Base-by-base conservation (phyloP, 2,797 vertebrate genomes). In the Dendrocincla fuliginosa region DNA sequence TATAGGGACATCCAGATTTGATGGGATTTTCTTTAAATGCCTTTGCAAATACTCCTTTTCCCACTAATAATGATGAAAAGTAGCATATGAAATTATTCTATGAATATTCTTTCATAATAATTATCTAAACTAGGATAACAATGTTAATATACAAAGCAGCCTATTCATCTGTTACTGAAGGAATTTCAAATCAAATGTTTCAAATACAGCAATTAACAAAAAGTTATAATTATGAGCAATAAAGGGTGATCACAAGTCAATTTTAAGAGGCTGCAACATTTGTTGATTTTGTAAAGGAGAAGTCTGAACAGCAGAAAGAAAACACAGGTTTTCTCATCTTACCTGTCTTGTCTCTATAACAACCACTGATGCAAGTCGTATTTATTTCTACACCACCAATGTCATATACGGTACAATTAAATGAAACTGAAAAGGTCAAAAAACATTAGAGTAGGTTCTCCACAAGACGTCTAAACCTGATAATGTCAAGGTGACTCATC, bases 341-440 rank as follows among this genome's bases (percentile, higher is more conserved):
- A 93, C 83, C 87, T 97, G 90, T 63, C 93, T 94, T 95, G 88
- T 97, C 85, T 96, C 95, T 96, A 97, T 96, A 97, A 97, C 90
- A 97, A 97, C 94, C 91, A 96, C 27, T 97, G 95, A 97, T 97
- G 92, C 95, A 97, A 98, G 90, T 74, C 23, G 1, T 86, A 94
- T 96, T 97, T 97, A 96, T 95, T 97, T 93, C 95, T 69, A 90
- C 85, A 93, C 75, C 93, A 95, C 81, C 95, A 42, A 77, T 96
- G 95, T 95, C 96, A 95, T 67, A 87, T 94, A 91, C 89, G 93
- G 90, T 84, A 97, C 93, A 97, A 97, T 95, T 96, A 98, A 97
- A 95, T 92, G 96, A 95, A 98, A 93, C 70, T 85, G 94, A 95
- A 98, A 97, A 98, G 97, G 97, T 97, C 96, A 97, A 91, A 97